Evolutionary conservation across 2,888 invertebrate species (phyloP).

Genomic region (Muschampia plurimacula): DNA sequence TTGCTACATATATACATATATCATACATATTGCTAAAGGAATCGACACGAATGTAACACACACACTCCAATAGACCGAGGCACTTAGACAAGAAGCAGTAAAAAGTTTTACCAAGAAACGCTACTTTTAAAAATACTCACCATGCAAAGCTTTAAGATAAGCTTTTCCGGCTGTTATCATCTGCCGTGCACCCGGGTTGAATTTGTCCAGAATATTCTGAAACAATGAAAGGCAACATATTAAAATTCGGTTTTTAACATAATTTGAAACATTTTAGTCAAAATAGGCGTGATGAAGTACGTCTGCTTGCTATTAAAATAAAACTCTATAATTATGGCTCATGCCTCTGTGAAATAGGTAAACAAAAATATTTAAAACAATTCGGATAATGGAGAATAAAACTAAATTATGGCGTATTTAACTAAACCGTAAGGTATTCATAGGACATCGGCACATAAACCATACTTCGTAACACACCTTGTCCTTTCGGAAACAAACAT

Average conservation of each 20-base stretch:
- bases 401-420: not conserved
- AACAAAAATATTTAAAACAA: not conserved
- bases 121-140: slow-evolving; percentile 85
- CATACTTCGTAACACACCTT: slow-evolving; percentile 6
- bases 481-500: slow-evolving; percentile 18
- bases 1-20: no score
- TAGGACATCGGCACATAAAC: slow-evolving; percentile 5
- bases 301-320: no score
- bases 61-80: no score
- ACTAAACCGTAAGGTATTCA: not conserved
- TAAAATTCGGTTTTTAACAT: no score
- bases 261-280: no score
- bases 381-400: not conserved
- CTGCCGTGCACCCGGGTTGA: slow-evolving; percentile 97
- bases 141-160: slow-evolving; percentile 97
- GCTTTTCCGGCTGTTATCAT: slow-evolving; percentile 97
- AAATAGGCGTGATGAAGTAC: no score
- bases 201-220: slow-evolving; percentile 98
- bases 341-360: not conserved
- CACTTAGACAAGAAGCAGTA: not conserved
- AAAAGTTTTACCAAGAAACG: not conserved
- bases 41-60: no score
- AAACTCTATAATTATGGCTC: no score
- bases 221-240: slow-evolving; percentile 74
- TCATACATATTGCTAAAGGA: no score